Evolutionary conservation across 2,888 invertebrate genomes (phyloP).

Genomic region (Zhengitettix transpicula): DNA sequence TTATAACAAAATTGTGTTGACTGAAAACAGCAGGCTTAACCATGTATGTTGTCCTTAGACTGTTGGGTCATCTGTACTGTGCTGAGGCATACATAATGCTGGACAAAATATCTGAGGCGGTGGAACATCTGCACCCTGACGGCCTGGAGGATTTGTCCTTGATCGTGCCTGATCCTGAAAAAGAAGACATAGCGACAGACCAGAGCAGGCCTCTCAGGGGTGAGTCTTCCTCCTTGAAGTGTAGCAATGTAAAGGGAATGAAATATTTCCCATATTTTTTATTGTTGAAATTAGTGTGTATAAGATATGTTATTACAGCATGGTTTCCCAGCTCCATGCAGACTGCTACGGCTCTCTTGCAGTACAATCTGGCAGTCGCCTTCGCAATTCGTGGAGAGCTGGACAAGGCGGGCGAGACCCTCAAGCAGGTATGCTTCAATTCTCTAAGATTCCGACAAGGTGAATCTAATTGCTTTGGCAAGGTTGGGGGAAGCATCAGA

Average conservation of each 20-base stretch:
- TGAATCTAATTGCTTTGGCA: neutral
- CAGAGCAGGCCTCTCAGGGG: constrained; percentile 9
- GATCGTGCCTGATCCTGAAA: constrained; percentile 2
- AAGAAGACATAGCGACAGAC: constrained; percentile 6
- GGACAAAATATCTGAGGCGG: constrained; percentile 68
- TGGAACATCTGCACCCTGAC: constrained; percentile 65
- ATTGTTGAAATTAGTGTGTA: too few relatives aligned
- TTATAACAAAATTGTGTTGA: too few relatives aligned
- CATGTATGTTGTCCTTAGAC: constrained; percentile 27
- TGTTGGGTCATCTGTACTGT: constrained; percentile 75
- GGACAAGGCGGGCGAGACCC: constrained; percentile 40
- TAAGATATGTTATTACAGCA: constrained; percentile 21
- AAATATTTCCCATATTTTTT: too few relatives aligned
- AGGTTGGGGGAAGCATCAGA: too few relatives aligned
- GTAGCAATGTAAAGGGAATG: neutral
- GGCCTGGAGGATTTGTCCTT: constrained; percentile 35
- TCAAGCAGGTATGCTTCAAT: constrained; percentile 22
- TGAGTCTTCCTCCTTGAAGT: neutral
- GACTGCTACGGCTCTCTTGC: constrained; percentile 51
- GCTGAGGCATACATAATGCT: constrained; percentile 73
- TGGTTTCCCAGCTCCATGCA: constrained; percentile 47
- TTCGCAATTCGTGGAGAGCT: constrained; percentile 58
- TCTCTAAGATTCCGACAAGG: neutral
- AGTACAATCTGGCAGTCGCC: constrained; percentile 63
- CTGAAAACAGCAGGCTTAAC: too few relatives aligned